Percentiles rank a stretch among this genome's conserved stretches.
phyloP scores from a whole-genome alignment of 2,113 vertebrate species.

The Rousettus leschenaultii region DNA sequence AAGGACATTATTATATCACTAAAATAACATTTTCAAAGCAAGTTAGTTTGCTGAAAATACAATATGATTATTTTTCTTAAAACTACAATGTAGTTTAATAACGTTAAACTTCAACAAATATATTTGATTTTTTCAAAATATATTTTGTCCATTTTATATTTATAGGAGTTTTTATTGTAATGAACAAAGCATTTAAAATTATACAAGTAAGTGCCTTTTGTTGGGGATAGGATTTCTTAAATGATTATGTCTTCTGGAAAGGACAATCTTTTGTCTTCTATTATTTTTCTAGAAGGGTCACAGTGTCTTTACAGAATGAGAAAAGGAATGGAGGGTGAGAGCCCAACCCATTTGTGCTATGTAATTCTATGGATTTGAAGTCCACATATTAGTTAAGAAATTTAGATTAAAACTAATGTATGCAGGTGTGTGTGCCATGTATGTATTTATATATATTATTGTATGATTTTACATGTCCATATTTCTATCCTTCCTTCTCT shows the following conservation, averaged over 20 bases:
- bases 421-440: not conserved
- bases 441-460: not conserved
- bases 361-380: not conserved
- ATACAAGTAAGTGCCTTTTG: constrained; percentile 35
- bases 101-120: not conserved
- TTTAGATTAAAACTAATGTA: not conserved
- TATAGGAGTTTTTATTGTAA: constrained; percentile 13
- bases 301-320: not conserved
- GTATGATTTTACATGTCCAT: not conserved
- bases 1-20: not conserved
- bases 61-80: not conserved
- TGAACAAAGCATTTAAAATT: constrained; percentile 63
- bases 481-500: not conserved
- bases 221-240: not conserved
- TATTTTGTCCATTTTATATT: not conserved
- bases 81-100: constrained; percentile 52
- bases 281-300: not conserved
- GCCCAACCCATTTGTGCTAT: not conserved
- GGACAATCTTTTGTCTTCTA: not conserved
- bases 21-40: not conserved
- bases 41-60: not conserved
- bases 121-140: not conserved
- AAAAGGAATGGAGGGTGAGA: not conserved
- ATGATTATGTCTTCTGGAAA: not conserved
- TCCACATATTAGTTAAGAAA: not conserved